A percentile compares a stretch with the other conserved stretches of the same genome.
Evolutionary conservation across 2,888 invertebrate species (phyloP).

Genomic region (Napeogenes inachia): DNA sequence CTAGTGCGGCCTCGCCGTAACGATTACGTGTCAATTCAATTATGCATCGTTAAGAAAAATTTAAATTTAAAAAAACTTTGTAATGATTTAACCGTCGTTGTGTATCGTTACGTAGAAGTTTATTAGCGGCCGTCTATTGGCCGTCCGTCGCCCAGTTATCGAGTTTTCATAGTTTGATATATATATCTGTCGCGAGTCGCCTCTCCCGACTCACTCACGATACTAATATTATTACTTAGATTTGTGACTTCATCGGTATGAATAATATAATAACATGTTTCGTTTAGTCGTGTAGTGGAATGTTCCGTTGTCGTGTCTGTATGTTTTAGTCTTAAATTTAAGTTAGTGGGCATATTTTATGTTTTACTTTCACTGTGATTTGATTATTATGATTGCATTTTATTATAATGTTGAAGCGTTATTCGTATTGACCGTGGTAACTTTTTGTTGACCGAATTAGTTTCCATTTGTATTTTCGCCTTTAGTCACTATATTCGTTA

Average conservation of each 20-base stretch:
- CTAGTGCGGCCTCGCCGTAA: constrained; percentile 36
- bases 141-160: constrained; percentile 29
- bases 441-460: constrained; percentile 31
- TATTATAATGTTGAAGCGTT: constrained; percentile 54
- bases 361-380: constrained; percentile 74
- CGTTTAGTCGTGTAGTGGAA: constrained; percentile 22
- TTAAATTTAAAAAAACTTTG: constrained; percentile 50
- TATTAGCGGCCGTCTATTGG: constrained; percentile 51
- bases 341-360: constrained; percentile 69
- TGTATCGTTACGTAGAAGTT: constrained; percentile 70
- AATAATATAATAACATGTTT: constrained; percentile 38
- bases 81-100: constrained; percentile 58
- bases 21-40: constrained; percentile 75
- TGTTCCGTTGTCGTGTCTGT: constrained; percentile 27
- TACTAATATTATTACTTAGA: constrained; percentile 15
- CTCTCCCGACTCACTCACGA: too few relatives aligned
- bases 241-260: constrained; percentile 47
- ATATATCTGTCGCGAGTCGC: background rate
- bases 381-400: constrained; percentile 69
- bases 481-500: constrained; percentile 31
- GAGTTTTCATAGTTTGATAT: constrained; percentile 16
- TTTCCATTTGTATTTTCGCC: constrained; percentile 28
- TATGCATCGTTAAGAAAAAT: constrained; percentile 70
- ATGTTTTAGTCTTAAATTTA: constrained; percentile 62
- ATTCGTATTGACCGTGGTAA: constrained; percentile 29